Percentiles rank a stretch among this genome's conserved stretches.
phyloP scores from a whole-genome alignment of 2,888 invertebrate species.

The Troides oblongomaculatus region DNA sequence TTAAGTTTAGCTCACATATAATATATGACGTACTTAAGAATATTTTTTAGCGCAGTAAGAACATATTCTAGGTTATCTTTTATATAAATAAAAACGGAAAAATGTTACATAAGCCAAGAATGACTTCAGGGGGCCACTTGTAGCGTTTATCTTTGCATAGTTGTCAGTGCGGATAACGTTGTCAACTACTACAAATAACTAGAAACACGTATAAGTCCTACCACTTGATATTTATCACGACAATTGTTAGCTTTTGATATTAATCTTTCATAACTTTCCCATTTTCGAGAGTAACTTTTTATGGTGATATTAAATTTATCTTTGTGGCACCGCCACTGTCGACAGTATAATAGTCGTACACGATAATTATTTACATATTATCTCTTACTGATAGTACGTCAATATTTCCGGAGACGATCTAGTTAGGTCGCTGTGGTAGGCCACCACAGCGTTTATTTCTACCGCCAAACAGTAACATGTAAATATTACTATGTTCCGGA shows the following conservation, averaged over 20 bases:
- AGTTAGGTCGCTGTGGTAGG: no score
- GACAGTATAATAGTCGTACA: background rate
- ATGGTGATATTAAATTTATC: no score
- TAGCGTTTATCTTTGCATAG: constrained; percentile 1
- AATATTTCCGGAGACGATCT: background rate
- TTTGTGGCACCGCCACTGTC: background rate
- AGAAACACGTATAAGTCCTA: background rate
- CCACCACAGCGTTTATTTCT: no score
- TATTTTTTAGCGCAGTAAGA: background rate
- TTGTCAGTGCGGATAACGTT: constrained; percentile 10
- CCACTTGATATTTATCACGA: constrained; percentile 20
- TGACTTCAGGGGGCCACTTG: constrained; percentile 1
- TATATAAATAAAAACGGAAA: background rate
- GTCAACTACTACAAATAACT: constrained; percentile 4
- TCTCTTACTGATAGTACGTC: background rate
- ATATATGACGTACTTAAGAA: background rate
- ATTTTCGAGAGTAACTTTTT: background rate
- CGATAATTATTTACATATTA: background rate
- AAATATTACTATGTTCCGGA: no score
- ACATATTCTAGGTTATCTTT: background rate
- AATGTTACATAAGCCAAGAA: background rate
- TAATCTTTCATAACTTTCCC: background rate
- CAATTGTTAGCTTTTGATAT: constrained; percentile 1
- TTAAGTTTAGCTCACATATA: background rate
- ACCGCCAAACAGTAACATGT: no score